Conservation (phyloP, 2,113 vertebrate species). For the Podarcis cretensis region DNA sequence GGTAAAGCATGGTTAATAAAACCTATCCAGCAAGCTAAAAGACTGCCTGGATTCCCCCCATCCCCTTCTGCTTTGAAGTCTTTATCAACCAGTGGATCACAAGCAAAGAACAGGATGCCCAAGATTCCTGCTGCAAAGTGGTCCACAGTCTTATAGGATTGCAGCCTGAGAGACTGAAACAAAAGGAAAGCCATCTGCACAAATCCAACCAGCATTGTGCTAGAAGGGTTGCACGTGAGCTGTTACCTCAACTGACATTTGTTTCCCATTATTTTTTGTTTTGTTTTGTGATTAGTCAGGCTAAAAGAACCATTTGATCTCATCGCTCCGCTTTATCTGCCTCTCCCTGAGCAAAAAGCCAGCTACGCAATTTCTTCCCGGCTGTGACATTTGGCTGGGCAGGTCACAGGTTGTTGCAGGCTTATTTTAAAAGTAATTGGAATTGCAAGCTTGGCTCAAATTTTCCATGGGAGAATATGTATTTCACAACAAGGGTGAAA, state of each 20-base stretch:
- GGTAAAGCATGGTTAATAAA: background rate
- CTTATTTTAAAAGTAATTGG: background rate
- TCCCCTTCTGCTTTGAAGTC: background rate
- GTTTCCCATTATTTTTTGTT: background rate
- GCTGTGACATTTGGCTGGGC: background rate
- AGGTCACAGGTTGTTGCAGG: background rate
- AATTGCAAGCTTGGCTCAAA: background rate
- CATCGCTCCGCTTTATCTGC: background rate
- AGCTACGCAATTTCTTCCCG: background rate
- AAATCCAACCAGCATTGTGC: background rate
- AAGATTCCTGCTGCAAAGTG: background rate
- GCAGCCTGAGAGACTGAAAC: background rate
- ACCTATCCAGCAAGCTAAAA: background rate
- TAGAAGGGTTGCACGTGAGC: background rate
- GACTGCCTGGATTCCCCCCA: background rate
- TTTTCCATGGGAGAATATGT: slow-evolving; percentile 5
- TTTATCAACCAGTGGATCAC: background rate
- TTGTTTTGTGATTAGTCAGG: background rate
- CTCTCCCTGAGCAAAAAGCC: background rate
- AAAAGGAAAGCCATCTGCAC: background rate
- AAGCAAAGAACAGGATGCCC: background rate
- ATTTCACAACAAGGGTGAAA: background rate
- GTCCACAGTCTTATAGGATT: background rate
- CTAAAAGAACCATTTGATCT: background rate
- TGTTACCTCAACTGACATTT: background rate